Conservation (phyloP, 2,797 vertebrate genomes). For the Eleutherodactylus coqui region DNA sequence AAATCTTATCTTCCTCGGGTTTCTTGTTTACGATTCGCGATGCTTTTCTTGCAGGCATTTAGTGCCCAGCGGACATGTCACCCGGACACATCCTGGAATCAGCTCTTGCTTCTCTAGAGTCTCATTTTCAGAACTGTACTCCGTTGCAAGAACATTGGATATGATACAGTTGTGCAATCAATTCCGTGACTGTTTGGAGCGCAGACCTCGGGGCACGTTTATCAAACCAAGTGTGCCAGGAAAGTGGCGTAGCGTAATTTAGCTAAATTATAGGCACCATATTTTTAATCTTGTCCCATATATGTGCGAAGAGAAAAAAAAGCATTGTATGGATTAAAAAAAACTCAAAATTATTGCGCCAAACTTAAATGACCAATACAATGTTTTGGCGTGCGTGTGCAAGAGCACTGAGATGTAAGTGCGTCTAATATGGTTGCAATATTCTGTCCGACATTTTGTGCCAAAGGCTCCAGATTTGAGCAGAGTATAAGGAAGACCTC, state of each 20-base stretch:
- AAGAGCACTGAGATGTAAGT: too few relatives aligned
- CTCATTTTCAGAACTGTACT: constrained; percentile 11
- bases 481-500: too few relatives aligned
- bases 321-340: too few relatives aligned
- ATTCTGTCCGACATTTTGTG: too few relatives aligned
- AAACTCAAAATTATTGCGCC: too few relatives aligned
- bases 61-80: constrained; percentile 27
- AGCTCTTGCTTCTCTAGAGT: background rate
- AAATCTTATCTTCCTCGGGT: constrained; percentile 7
- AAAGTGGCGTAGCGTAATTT: background rate
- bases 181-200: background rate
- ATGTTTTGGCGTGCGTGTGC: too few relatives aligned
- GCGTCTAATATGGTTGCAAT: too few relatives aligned
- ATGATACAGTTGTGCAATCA: background rate
- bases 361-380: too few relatives aligned
- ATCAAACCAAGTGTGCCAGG: background rate
- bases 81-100: background rate
- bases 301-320: background rate
- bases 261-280: background rate
- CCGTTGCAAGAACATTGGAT: background rate
- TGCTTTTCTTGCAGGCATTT: background rate
- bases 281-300: background rate
- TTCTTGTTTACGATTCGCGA: constrained; percentile 1
- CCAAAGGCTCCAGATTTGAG: too few relatives aligned
- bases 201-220: background rate